Evolutionary conservation across 2,888 invertebrate species (phyloP), one percentile per base, ranked within the genome.

Genomic region (Dasysyrphus albostriatus): DNA sequence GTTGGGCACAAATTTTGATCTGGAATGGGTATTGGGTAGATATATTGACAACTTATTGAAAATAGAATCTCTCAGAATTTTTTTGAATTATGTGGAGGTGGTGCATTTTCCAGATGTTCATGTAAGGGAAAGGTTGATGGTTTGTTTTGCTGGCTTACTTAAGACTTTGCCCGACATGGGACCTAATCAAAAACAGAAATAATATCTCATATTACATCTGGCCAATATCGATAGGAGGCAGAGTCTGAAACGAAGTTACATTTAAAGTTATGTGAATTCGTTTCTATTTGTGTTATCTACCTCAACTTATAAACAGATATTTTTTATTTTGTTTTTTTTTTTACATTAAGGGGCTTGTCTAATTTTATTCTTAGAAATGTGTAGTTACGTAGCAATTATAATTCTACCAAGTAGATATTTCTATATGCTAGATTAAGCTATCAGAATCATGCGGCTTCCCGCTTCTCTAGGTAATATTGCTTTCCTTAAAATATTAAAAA

Each of bases 121-220:
- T 42, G 54, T 39, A 54, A 54, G 54, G 32, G 32, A 12, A 24
- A 32, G 39, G 54, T 16, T 6, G 39, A 10, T 51, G 6, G 14
- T 42, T 69, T 69, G 24, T 37, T 69, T 54, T 16, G 37, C 14
- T 34, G 16, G 37, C n/a, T 69, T 39, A 54, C 51, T 69, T 69
- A 34, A 51, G 37, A 69, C 7, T 51, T 14, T n/a, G 16, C 24
- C 42, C 16, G 24, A 29, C 34, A 69, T 69, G 69, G 16, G 39
- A 39, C 29, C 39, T 54, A n/a, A 54, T 69, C 54, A 37, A 29
- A 54, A 69, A 7, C 51, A 69, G 39, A 1, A 39, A 69, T 39
- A 67, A 67, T 49, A 69, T 29, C 51, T 69, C n/a, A 39, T 69
- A 69, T 69, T 54, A 69, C 69, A 69, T 69, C 69, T 69, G 69